Conservation (phyloP, 1,140 invertebrate genomes). For the Druon quercuslanigerum region DNA sequence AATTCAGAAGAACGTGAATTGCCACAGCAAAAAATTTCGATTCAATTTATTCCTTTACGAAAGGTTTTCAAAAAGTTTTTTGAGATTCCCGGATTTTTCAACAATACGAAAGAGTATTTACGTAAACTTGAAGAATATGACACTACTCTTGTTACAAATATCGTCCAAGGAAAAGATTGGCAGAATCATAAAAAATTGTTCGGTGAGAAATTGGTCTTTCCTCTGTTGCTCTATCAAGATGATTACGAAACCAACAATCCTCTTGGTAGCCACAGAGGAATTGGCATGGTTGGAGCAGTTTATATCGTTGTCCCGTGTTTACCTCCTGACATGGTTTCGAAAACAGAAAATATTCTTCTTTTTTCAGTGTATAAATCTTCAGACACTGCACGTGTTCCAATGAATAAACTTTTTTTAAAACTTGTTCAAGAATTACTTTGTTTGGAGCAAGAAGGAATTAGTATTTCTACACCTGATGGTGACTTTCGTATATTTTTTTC, state of each 20-base stretch:
- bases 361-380: slow-evolving; percentile 38
- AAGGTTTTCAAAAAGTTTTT: not conserved
- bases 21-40: slow-evolving; percentile 23
- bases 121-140: not conserved
- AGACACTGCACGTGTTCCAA: slow-evolving; percentile 39
- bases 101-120: not conserved
- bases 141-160: slow-evolving; percentile 36
- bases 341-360: slow-evolving; percentile 47
- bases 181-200: slow-evolving; percentile 37
- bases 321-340: slow-evolving; percentile 39
- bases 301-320: slow-evolving; percentile 47
- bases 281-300: slow-evolving; percentile 43
- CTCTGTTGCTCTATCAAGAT: slow-evolving; percentile 55
- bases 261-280: slow-evolving; percentile 46
- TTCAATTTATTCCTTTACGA: not conserved
- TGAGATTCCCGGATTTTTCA: not conserved
- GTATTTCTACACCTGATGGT: slow-evolving; percentile 35
- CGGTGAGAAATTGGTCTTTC: slow-evolving; percentile 50
- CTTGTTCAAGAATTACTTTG: slow-evolving; percentile 36
- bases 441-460: slow-evolving; percentile 41
- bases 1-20: not conserved
- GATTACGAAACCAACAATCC: slow-evolving; percentile 46
- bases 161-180: slow-evolving; percentile 56
- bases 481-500: slow-evolving; percentile 36
- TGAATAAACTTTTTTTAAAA: slow-evolving; percentile 37